Conservation (phyloP, 2,113 vertebrate species). For the Nesogale talazaci region DNA sequence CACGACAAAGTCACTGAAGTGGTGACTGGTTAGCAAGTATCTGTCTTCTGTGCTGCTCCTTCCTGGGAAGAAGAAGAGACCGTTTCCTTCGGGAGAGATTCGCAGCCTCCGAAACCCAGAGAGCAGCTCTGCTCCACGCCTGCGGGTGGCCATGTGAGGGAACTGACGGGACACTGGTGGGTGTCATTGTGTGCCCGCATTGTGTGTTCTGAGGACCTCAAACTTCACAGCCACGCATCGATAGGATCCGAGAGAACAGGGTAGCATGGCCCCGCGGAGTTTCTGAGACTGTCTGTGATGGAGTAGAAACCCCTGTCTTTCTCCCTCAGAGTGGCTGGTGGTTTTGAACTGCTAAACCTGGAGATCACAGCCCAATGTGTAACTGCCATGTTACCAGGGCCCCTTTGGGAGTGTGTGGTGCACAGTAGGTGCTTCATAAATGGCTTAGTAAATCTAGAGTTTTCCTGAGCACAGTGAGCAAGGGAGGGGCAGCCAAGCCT, state of each 20-base stretch:
- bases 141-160: background rate
- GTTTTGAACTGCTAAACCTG: too few relatives aligned
- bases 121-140: background rate
- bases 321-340: too few relatives aligned
- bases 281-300: too few relatives aligned
- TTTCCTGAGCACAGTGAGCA: background rate
- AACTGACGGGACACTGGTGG: too few relatives aligned
- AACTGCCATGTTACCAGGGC: too few relatives aligned
- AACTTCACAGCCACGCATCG: too few relatives aligned
- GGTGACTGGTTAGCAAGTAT: background rate
- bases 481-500: background rate
- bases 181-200: background rate
- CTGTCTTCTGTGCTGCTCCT: accelerated
- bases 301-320: too few relatives aligned
- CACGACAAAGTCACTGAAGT: background rate
- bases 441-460: background rate
- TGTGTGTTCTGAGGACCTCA: too few relatives aligned
- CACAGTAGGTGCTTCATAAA: background rate
- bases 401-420: accelerated
- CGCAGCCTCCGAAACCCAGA: background rate
- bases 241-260: too few relatives aligned
- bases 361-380: too few relatives aligned
- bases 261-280: too few relatives aligned
- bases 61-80: background rate
- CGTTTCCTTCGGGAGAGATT: background rate